phyloP scores from a whole-genome alignment of 30 jellyfish, hydroid and myxozoan species.

The Hydractinia echinata region DNA sequence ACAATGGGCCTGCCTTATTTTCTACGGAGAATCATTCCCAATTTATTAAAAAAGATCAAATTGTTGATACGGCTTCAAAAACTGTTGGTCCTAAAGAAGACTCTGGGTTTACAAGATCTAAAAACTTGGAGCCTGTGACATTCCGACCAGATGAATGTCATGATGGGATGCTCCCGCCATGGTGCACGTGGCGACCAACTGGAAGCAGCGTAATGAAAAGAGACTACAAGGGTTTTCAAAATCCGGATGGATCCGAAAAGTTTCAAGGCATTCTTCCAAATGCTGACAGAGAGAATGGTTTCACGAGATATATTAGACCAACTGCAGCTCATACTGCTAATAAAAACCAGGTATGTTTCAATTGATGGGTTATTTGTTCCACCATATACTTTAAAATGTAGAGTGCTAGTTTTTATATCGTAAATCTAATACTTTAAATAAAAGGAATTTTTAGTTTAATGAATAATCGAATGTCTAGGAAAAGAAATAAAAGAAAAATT shows the following conservation, averaged over 20 bases:
- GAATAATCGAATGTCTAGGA: too few relatives aligned
- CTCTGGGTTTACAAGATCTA: slow-evolving; percentile 56
- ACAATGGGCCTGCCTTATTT: slow-evolving; percentile 52
- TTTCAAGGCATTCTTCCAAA: slow-evolving; percentile 20
- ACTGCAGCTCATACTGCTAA: slow-evolving; percentile 42
- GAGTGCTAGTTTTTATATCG: too few relatives aligned
- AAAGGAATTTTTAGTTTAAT: too few relatives aligned
- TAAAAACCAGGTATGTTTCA: neutral
- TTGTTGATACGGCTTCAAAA: slow-evolving; percentile 34
- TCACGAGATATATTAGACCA: slow-evolving; percentile 61
- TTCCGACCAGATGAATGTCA: slow-evolving; percentile 47
- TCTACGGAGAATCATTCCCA: slow-evolving; percentile 66
- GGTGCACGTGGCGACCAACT: slow-evolving; percentile 51
- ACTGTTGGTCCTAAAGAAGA: slow-evolving; percentile 45
- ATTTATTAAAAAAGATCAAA: slow-evolving; percentile 26
- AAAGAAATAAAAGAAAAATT: too few relatives aligned
- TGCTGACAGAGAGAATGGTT: slow-evolving; percentile 62
- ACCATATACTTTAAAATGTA: too few relatives aligned
- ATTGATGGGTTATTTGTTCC: too few relatives aligned
- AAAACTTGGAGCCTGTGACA: slow-evolving; percentile 62
- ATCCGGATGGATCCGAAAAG: slow-evolving; percentile 1
- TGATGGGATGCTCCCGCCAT: slow-evolving; percentile 38
- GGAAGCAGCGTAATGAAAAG: slow-evolving; percentile 54
- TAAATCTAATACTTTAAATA: too few relatives aligned
- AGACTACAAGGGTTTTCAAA: slow-evolving; percentile 27